Base-by-base conservation (phyloP, 2,797 vertebrate genomes). In the Lindbergichthys nudifrons region DNA sequence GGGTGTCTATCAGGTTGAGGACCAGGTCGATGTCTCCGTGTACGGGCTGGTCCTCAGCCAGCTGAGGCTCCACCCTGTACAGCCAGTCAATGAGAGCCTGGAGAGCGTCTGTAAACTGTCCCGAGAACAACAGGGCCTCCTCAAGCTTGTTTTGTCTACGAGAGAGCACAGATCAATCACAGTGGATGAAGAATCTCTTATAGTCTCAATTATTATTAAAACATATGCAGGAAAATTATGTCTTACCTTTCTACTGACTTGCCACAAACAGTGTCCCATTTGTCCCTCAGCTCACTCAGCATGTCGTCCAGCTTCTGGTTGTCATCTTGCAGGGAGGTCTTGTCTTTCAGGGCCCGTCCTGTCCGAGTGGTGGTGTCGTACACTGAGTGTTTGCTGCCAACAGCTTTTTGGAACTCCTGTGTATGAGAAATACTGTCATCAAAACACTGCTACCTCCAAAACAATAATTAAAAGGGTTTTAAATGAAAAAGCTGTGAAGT, bases 31-130 rank as follows among this genome's bases (percentile, higher is more conserved):
- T 96, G 90, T 99, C 98, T 86, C 98, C 98, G 0, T 99, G 98
- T 13, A 99, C 96, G 0, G 97, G 98, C 82, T 99, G 98, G 83
- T 99, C 98, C 92, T 99, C 98, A 4, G 98, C 98, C 85, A 99
- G 85, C 71, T 99, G 98, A 63, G 98, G 98, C 73, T 99, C 98
- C 71, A 99, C 96, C 92, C 95, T 96, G 82, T 99, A 99, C 6
- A 99, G 93, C 98, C 98, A 99, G 79, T 99, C 98, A 77, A 99
- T 98, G 63, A 99, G 97, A 83, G 98, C 97, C 92, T 99, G 98
- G 53, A 99, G 93, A 73, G 98, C 98, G 9, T 99, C 98, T 57
- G 96, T 99, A 92, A 99, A 99, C 84, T 99, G 98, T 47, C 98
- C 98, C 0, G 98, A 99, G 93, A 99, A 99, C 62, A 99, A 63